phyloP scores from a whole-genome alignment of 2,113 vertebrate genomes.

The Cavia aperea region DNA sequence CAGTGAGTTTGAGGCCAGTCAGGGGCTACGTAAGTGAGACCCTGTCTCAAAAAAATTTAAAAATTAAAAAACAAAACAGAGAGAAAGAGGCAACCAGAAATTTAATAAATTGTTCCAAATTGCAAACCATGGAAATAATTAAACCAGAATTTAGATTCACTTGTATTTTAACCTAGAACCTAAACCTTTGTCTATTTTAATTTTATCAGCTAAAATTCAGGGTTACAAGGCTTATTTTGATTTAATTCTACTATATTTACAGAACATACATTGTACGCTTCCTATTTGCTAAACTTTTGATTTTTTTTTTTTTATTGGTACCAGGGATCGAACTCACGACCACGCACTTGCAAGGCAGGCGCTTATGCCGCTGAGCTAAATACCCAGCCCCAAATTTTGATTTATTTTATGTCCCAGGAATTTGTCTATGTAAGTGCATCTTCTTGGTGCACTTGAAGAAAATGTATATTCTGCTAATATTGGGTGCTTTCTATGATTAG shows the following conservation, averaged over 20 bases:
- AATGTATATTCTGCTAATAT: not conserved
- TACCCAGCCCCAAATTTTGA: not conserved
- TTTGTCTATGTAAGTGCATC: not conserved
- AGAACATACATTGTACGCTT: not conserved
- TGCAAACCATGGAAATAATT: not conserved
- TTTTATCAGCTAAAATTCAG: not conserved
- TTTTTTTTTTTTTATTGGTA: not conserved
- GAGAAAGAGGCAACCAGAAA: not conserved
- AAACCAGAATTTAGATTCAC: conserved; percentile 16
- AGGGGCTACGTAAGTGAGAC: not conserved
- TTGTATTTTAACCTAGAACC: conserved; percentile 19
- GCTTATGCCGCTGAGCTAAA: too few relatives aligned
- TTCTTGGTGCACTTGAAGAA: not conserved
- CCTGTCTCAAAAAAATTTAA: too few relatives aligned
- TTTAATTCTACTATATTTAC: not conserved
- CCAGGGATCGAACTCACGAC: too few relatives aligned
- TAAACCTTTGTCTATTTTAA: not conserved
- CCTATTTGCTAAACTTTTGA: not conserved
- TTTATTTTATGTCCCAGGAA: not conserved
- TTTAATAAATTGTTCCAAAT: not conserved
- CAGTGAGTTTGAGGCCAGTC: too few relatives aligned
- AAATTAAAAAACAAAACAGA: too few relatives aligned
- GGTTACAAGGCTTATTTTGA: not conserved
- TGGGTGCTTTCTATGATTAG: not conserved
- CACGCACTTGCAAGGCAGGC: too few relatives aligned